A percentile compares a stretch with the other conserved stretches of the same genome.
Evolutionary conservation across 2,113 vertebrate genomes (phyloP).

Genomic region (Sminthopsis crassicaudata): DNA sequence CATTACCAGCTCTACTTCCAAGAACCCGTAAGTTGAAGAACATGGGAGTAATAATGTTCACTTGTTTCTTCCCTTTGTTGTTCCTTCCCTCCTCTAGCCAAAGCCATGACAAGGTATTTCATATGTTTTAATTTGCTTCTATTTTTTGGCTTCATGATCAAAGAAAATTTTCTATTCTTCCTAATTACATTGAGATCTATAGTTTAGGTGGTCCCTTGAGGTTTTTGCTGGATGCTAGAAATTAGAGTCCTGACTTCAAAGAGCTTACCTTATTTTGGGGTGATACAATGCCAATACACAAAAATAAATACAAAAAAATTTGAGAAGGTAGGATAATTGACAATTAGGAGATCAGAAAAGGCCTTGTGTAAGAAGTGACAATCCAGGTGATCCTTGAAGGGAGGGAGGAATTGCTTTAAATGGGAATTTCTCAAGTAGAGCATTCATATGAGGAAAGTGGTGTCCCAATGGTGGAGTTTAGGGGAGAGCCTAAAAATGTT

Average conservation of each 20-base stretch:
- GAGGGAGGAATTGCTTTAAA: not conserved
- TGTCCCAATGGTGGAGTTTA: not conserved
- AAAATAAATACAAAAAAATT: not conserved
- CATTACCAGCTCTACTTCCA: constrained; percentile 93
- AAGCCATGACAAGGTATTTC: not conserved
- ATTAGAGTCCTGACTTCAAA: not conserved
- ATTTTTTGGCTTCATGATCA: not conserved
- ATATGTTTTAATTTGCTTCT: not conserved
- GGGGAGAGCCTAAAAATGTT: not conserved
- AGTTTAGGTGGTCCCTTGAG: not conserved
- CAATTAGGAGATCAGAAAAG: not conserved
- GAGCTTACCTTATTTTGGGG: not conserved
- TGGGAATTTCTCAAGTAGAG: not conserved
- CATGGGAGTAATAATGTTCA: accelerated
- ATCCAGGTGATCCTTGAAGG: not conserved
- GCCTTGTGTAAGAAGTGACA: not conserved
- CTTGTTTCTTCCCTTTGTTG: not conserved
- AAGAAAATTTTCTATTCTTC: not conserved
- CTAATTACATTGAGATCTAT: not conserved
- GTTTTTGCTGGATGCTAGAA: too few relatives aligned
- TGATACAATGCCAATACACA: not conserved
- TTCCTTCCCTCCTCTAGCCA: not conserved
- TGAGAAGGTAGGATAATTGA: not conserved
- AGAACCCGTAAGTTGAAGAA: constrained; percentile 82
- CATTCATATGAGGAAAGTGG: not conserved